A percentile compares a stretch with the other conserved stretches of the same genome.
Evolutionary conservation across 2,888 invertebrate genomes (phyloP).

Genomic region (Crepidodera aurea): DNA sequence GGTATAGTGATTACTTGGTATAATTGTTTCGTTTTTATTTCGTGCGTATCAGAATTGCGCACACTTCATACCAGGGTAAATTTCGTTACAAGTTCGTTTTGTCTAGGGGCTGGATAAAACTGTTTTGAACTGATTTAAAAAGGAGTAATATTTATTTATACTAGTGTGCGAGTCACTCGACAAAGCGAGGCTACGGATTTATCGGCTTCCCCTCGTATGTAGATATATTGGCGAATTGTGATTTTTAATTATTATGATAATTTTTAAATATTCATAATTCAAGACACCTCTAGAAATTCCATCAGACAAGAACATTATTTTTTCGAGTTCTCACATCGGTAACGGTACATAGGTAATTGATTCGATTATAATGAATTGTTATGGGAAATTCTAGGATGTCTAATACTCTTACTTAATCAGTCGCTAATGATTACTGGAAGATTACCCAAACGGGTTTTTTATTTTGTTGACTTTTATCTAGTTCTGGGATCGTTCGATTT

Average conservation of each 20-base stretch:
- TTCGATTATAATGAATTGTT: slow-evolving; percentile 22
- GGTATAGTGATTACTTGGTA: too few species aligned
- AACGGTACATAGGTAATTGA: slow-evolving; percentile 12
- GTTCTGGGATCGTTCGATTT: background rate
- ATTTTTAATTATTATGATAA: slow-evolving; percentile 1
- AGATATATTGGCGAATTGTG: too few species aligned
- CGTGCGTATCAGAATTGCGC: too few species aligned
- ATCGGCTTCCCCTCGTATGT: too few species aligned
- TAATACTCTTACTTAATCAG: background rate
- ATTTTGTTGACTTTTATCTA: background rate
- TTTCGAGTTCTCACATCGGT: slow-evolving; percentile 10
- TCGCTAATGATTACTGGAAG: slow-evolving; percentile 8
- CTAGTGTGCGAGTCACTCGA: too few species aligned
- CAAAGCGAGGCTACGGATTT: too few species aligned
- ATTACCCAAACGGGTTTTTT: slow-evolving; percentile 9
- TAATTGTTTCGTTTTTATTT: too few species aligned
- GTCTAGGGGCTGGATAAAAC: too few species aligned
- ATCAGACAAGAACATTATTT: background rate
- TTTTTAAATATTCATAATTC: slow-evolving; percentile 5
- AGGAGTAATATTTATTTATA: too few species aligned
- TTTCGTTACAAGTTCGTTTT: too few species aligned
- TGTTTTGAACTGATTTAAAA: too few species aligned
- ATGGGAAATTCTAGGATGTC: slow-evolving; percentile 15
- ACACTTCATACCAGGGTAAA: too few species aligned
- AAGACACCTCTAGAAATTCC: background rate